Base-by-base conservation (phyloP, 1,140 invertebrate species). In the Chironomus striatipennis region DNA sequence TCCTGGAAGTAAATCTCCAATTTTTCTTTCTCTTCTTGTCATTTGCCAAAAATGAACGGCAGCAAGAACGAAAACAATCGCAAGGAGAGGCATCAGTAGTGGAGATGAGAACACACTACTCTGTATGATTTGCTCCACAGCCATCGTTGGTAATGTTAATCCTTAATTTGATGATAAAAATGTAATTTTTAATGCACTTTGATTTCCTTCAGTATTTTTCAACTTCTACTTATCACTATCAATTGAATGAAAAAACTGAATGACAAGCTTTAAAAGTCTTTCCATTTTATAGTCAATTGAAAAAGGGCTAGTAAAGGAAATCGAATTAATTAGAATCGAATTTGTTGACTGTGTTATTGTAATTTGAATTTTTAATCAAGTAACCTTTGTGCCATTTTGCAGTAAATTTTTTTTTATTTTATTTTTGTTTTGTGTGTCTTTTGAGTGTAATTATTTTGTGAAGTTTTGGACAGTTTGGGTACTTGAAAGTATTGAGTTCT, bases 111-210 rank as follows among this genome's bases (percentile, higher is more conserved):
- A 70, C 73, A 76, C 74, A 74, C 80, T 74, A 64, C 77, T 78
- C 76, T 80, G 78, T 76, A 80, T 77, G 74, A 81, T 77, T 75
- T 78, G 79, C 75, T 81, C 80, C 75, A 78, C 78, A 65, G 80
- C 78, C 80, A 81, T 77, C 15, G 12, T 57, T 57, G 47, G n/a
- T 57, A 1, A 12, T n/a, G 24, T 34, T 34, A 34, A 34, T 34
- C 24, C 24, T 34, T 34, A 34, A 34, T 34, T 34, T 34, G n/a
- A 57, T 57, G 8, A 4, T n/a, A 57, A 12, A 57, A 57, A 57
- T 47, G 2, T 10, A 4, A 3, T 47, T 47, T 47, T 47, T 15
- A 47, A 1, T 47, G 8, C 43, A 47, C 43, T 47, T n/a, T n/a
- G n/a, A n/a, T n/a, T n/a, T 47, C 15, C 43, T 47, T 47, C 43